Conservation (phyloP, 2,113 vertebrate genomes). For the Oreochromis spilurus region DNA sequence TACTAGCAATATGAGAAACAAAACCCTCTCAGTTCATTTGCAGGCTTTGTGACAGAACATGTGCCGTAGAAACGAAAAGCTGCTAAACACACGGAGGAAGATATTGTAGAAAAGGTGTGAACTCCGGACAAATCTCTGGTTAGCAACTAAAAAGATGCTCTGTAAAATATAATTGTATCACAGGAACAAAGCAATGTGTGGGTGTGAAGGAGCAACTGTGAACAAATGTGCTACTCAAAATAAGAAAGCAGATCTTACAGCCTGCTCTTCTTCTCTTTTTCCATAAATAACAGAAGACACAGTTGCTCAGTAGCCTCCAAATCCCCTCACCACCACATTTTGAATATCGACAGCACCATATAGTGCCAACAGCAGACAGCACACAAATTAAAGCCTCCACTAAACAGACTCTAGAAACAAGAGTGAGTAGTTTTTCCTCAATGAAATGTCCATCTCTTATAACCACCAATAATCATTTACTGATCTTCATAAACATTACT, state of each 20-base stretch:
- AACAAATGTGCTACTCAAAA: slow-evolving; percentile 56
- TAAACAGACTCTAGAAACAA: neutral
- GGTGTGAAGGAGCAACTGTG: slow-evolving; percentile 44
- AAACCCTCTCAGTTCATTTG: neutral
- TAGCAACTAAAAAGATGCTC: slow-evolving; percentile 11
- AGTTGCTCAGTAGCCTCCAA: neutral
- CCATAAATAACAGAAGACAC: slow-evolving; percentile 22
- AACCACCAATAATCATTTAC: neutral
- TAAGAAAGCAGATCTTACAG: slow-evolving; percentile 13
- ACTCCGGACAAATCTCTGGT: slow-evolving; percentile 2
- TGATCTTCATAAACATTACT: neutral
- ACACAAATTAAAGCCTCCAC: neutral
- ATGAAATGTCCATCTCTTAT: neutral
- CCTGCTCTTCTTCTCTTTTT: neutral
- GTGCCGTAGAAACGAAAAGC: slow-evolving; percentile 18
- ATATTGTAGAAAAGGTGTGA: slow-evolving; percentile 25
- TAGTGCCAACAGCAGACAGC: neutral
- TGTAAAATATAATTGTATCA: slow-evolving; percentile 8
- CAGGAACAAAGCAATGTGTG: slow-evolving; percentile 25
- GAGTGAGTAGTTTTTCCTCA: neutral
- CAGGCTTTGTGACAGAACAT: neutral
- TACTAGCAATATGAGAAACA: neutral
- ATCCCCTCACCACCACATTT: neutral
- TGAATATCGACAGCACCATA: neutral
- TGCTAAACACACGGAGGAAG: slow-evolving; percentile 16